Evolutionary conservation across 2,888 invertebrate genomes (phyloP).

Genomic region (Cheilosia urbana): DNA sequence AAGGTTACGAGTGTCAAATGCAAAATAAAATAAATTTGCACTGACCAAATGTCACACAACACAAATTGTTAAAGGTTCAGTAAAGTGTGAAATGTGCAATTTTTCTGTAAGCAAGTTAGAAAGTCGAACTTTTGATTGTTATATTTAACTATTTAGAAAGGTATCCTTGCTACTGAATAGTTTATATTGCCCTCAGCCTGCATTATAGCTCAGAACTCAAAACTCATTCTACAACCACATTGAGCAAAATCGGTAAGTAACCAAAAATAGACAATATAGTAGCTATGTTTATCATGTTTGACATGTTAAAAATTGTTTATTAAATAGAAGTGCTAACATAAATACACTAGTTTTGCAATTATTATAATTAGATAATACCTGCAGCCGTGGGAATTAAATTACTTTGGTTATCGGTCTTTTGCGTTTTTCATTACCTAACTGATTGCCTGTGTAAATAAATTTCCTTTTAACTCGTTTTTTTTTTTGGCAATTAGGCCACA

Average conservation of each 20-base stretch:
- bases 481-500: conserved; percentile 22
- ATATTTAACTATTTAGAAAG: conserved; percentile 35
- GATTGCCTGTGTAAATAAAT: neutral
- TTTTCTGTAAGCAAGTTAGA: conserved; percentile 23
- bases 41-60: conserved; percentile 40
- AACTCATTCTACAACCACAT: neutral
- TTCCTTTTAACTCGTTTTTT: neutral
- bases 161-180: conserved; percentile 11
- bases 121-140: conserved; percentile 29
- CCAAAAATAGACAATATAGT: neutral
- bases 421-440: conserved; percentile 51
- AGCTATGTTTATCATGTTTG: neutral
- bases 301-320: neutral
- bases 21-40: conserved; percentile 6
- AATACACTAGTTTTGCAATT: neutral
- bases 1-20: conserved; percentile 63
- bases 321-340: neutral
- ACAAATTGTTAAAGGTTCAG: conserved; percentile 26
- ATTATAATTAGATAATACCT: too few species aligned
- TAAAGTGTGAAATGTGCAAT: conserved; percentile 34
- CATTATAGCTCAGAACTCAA: neutral
- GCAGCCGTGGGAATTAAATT: neutral
- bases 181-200: neutral
- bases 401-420: conserved; percentile 14
- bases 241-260: conserved; percentile 44